Conservation (phyloP, 2,797 vertebrate genomes). For the Ambastaia sidthimunki region DNA sequence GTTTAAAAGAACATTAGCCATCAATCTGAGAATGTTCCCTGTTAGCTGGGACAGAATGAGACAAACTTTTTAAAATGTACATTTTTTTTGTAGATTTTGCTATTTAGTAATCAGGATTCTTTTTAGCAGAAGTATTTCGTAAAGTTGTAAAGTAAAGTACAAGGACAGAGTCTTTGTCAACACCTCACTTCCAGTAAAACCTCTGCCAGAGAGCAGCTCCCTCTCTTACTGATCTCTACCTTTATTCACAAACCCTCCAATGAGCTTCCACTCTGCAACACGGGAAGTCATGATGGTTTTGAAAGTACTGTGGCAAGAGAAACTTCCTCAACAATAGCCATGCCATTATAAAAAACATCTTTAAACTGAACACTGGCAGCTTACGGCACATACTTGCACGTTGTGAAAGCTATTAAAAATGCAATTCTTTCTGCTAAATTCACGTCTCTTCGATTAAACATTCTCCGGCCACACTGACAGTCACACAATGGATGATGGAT, state of each 20-base stretch:
- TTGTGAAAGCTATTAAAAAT: background rate
- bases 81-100: background rate
- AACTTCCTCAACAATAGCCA: conserved; percentile 45
- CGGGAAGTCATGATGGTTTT: conserved; percentile 47
- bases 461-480: background rate
- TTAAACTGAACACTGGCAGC: conserved; percentile 3
- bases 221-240: background rate
- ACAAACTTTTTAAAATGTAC: conserved; percentile 12
- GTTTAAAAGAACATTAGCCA: too few relatives aligned
- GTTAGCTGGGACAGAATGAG: conserved; percentile 14
- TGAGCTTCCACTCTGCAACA: conserved; percentile 26
- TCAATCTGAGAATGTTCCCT: too few relatives aligned
- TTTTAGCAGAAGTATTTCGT: conserved; percentile 30
- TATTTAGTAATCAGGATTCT: conserved; percentile 45
- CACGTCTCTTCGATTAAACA: conserved; percentile 7
- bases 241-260: conserved; percentile 32
- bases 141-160: conserved; percentile 35
- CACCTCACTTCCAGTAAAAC: conserved; percentile 50
- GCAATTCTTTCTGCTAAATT: background rate
- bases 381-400: background rate
- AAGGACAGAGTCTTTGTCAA: conserved; percentile 42
- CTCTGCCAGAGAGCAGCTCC: background rate
- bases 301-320: conserved; percentile 45
- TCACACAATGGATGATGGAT: conserved; percentile 9
- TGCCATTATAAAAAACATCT: conserved; percentile 42